Conservation (phyloP, 2,113 vertebrate genomes). For the Chauna torquata region DNA sequence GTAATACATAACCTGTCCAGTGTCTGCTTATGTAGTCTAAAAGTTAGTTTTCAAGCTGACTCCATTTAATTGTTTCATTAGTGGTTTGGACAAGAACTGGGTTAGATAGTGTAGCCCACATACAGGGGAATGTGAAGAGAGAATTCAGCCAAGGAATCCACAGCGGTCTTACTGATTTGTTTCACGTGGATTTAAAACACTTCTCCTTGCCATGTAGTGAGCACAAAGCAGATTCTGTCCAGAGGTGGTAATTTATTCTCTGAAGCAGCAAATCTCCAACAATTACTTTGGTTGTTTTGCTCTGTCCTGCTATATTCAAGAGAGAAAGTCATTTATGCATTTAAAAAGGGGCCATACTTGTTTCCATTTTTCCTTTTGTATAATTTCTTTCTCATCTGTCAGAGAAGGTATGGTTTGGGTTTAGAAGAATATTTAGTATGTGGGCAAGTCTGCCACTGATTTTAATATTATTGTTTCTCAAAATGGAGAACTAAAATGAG, state of each 20-base stretch:
- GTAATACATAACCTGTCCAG: not conserved
- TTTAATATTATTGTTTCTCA: not conserved
- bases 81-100: not conserved
- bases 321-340: not conserved
- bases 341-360: accelerated
- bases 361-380: accelerated
- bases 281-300: not conserved
- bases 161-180: not conserved
- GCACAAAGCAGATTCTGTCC: not conserved
- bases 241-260: not conserved
- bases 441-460: not conserved
- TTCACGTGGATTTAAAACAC: not conserved
- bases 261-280: not conserved
- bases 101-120: not conserved
- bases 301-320: accelerated
- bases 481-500: not conserved
- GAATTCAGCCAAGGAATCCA: not conserved
- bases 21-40: not conserved
- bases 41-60: not conserved
- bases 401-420: not conserved
- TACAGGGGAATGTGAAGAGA: not conserved
- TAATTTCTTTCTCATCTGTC: not conserved
- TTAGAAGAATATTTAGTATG: not conserved
- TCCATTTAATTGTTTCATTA: not conserved
- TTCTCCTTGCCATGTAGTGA: not conserved